These are phyloP conservation scores for Leistus spinibarbis DNA, from an alignment of 2,888 invertebrate species.

Conservation along the genomic window DNA sequence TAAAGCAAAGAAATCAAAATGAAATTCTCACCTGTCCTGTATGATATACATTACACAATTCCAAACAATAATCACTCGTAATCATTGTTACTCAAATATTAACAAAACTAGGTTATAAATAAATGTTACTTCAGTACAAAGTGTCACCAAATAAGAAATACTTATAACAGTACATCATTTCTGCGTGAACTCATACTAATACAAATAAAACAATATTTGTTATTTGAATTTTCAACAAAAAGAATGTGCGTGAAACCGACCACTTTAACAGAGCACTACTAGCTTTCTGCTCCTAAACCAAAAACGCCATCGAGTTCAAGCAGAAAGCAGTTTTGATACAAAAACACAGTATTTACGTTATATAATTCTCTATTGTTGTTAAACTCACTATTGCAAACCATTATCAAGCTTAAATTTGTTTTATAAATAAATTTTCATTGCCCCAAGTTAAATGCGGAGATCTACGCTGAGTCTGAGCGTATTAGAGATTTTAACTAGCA, in stretches of 20 bases:
- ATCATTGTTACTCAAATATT: conserved; percentile 64
- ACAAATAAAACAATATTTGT: background rate
- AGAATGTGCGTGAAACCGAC: background rate
- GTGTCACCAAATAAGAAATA: background rate
- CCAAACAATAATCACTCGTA: conserved; percentile 83
- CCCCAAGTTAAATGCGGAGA: no score
- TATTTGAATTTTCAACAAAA: background rate
- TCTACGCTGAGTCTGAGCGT: no score
- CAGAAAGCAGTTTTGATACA: conserved; percentile 2
- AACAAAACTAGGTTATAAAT: background rate
- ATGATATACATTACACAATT: conserved; percentile 86
- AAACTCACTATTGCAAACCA: no score
- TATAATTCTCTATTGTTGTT: background rate
- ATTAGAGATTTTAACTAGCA: no score
- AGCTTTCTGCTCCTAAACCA: background rate
- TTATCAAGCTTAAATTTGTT: no score
- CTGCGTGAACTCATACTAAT: background rate
- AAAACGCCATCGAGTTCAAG: conserved; percentile 1
- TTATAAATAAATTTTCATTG: no score
- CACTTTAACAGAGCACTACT: background rate
- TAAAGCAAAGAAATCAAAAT: background rate
- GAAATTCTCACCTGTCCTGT: conserved; percentile 75
- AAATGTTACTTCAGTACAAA: background rate
- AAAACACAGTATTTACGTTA: background rate
- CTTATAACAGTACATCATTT: background rate